Percentiles rank a stretch among this genome's conserved stretches.
These are phyloP conservation scores for Enteromius paludinosus DNA, from an alignment of 2,797 vertebrate species.

Conservation along the genomic window DNA sequence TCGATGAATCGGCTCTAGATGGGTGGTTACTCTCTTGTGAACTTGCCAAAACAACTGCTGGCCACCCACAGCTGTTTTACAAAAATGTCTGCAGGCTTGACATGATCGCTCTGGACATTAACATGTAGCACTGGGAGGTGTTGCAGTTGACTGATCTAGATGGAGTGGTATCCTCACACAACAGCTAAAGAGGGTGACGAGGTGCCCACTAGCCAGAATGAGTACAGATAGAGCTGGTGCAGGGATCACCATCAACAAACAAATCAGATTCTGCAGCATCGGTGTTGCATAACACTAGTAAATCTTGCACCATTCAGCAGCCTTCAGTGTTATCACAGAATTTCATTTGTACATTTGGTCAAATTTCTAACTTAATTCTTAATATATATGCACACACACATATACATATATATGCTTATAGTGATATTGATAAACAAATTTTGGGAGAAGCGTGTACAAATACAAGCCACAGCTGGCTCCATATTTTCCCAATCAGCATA, in stretches of 20 bases:
- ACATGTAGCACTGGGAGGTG: conserved; percentile 11
- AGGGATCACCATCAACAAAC: not conserved
- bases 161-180: not conserved
- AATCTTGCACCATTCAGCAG: not conserved
- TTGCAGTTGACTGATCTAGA: conserved; percentile 29
- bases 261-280: not conserved
- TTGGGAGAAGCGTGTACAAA: too few species aligned
- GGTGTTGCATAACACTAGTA: not conserved
- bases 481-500: too few species aligned
- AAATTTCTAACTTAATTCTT: too few species aligned
- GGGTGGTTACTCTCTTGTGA: conserved; percentile 21
- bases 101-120: conserved; percentile 31
- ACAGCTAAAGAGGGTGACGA: conserved; percentile 7
- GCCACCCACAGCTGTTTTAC: conserved; percentile 32
- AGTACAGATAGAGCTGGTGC: not conserved
- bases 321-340: not conserved
- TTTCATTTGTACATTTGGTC: not conserved
- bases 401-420: too few species aligned
- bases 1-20: not conserved
- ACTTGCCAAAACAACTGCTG: conserved; percentile 20
- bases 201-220: not conserved
- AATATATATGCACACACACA: too few species aligned
- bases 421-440: too few species aligned
- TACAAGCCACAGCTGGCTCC: too few species aligned
- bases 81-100: conserved; percentile 35